phyloP scores from a whole-genome alignment of 2,888 invertebrate species.

The Sisyra nigra region DNA sequence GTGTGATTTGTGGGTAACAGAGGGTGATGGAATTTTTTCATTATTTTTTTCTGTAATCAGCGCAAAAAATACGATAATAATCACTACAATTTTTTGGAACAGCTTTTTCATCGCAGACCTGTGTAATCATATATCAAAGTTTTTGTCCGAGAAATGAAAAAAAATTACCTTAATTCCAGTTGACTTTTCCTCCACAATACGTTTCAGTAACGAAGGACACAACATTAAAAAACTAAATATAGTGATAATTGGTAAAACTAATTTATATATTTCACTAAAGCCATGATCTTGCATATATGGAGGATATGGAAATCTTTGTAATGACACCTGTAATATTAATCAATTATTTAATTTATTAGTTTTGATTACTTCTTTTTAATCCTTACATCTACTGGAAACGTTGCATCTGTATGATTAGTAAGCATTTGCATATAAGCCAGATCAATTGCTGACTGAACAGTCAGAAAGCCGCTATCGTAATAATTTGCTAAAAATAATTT shows the following conservation, averaged over 20 bases:
- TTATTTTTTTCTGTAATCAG: no score
- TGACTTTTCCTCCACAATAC: slow-evolving; percentile 41
- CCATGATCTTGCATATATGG: slow-evolving; percentile 22
- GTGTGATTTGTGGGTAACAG: no score
- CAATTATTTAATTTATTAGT: not conserved
- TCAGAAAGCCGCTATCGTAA: not conserved
- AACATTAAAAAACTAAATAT: slow-evolving; percentile 31
- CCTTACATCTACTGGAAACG: slow-evolving; percentile 1
- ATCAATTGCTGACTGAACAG: slow-evolving; percentile 2
- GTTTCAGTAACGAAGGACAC: slow-evolving; percentile 34
- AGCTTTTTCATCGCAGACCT: no score
- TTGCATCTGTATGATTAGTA: not conserved
- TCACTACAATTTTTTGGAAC: no score
- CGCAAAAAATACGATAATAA: no score
- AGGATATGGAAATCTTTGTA: slow-evolving; percentile 40
- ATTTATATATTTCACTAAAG: slow-evolving; percentile 17
- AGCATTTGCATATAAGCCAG: not conserved
- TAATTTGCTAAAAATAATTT: not conserved
- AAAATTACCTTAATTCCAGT: slow-evolving; percentile 41
- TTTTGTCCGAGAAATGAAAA: no score
- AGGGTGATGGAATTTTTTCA: no score
- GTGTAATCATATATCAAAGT: no score
- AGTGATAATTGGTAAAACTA: slow-evolving; percentile 25
- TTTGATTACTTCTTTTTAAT: slow-evolving; percentile 8
- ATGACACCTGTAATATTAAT: slow-evolving; percentile 17